These are phyloP conservation scores for Pipra filicauda DNA, from an alignment of 2,113 vertebrate genomes.

Conservation along the genomic window DNA sequence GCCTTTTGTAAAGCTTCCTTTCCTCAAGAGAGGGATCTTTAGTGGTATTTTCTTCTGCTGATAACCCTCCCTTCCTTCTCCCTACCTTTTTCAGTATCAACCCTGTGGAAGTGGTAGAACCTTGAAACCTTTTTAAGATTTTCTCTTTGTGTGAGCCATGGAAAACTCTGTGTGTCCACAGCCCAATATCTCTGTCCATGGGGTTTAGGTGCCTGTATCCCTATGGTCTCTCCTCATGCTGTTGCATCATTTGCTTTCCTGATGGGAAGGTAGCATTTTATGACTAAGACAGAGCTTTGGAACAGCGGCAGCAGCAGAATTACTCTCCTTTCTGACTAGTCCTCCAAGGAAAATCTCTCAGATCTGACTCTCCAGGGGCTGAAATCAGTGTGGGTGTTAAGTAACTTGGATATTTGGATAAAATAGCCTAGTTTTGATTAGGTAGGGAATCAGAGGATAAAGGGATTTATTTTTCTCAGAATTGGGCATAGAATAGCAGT, in stretches of 20 bases:
- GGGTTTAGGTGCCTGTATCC: background rate
- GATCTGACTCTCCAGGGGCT: background rate
- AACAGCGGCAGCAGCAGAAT: background rate
- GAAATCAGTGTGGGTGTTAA: background rate
- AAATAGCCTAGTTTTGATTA: constrained; percentile 28
- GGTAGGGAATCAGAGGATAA: background rate
- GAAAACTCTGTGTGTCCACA: background rate
- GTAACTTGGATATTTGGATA: background rate
- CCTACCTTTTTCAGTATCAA: background rate
- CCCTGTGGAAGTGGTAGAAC: background rate
- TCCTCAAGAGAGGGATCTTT: background rate
- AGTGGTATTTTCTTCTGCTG: background rate
- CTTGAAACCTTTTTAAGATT: background rate
- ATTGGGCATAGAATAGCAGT: background rate
- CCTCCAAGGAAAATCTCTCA: constrained; percentile 18
- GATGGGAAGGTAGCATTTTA: background rate
- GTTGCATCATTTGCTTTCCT: background rate
- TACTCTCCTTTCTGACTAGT: background rate
- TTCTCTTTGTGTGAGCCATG: background rate
- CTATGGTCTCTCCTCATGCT: fast-evolving
- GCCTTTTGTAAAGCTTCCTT: background rate
- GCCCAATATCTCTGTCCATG: fast-evolving
- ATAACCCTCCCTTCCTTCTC: background rate
- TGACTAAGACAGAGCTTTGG: background rate
- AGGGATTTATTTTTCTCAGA: constrained; percentile 5